Percentiles rank a stretch among this genome's conserved stretches.
These are phyloP conservation scores for Myotis vivesi DNA, from an alignment of 2,797 vertebrate species.

Conservation along the genomic window DNA sequence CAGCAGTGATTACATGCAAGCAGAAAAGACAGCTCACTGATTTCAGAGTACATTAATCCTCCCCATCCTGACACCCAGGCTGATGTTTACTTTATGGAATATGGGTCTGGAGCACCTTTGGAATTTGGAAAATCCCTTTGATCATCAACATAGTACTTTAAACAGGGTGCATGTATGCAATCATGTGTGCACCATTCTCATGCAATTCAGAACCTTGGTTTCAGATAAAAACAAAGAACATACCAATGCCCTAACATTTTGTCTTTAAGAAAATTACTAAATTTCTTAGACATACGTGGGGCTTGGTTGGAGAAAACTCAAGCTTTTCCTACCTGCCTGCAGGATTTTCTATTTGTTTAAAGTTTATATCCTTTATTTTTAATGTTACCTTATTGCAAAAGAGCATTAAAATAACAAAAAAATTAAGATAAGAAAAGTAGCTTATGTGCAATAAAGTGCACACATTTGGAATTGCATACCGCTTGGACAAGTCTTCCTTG, in stretches of 20 bases:
- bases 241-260: background rate
- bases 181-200: background rate
- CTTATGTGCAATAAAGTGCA: background rate
- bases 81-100: background rate
- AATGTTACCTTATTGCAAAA: background rate
- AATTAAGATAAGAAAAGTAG: background rate
- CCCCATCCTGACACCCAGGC: too few relatives aligned
- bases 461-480: background rate
- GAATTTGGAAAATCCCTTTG: background rate
- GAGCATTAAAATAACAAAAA: background rate
- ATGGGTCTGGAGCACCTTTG: background rate
- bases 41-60: background rate
- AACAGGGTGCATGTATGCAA: background rate
- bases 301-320: background rate
- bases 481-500: background rate
- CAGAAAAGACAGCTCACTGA: background rate
- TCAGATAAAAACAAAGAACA: background rate
- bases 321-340: background rate
- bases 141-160: background rate
- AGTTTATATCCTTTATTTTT: background rate
- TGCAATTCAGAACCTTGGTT: background rate
- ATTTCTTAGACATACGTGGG: background rate
- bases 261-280: background rate
- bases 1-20: background rate
- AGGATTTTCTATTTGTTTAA: background rate